These are phyloP conservation scores for Synergus laeviventris DNA, from an alignment of 2,888 invertebrate species.

Conservation along the genomic window DNA sequence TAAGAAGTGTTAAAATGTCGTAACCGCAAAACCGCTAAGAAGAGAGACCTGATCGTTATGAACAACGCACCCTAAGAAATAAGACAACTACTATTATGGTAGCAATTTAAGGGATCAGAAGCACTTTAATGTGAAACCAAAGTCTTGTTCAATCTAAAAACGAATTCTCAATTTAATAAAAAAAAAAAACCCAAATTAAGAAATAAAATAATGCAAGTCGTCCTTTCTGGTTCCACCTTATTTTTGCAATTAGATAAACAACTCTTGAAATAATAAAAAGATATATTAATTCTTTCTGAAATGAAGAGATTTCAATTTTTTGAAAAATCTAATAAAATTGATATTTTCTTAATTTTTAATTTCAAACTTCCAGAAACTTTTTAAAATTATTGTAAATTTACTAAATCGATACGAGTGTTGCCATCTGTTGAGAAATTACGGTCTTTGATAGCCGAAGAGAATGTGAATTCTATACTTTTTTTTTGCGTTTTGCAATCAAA, in stretches of 20 bases:
- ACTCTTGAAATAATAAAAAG: not conserved
- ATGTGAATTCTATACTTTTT: not conserved
- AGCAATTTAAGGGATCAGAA: not conserved
- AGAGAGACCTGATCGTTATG: conserved; percentile 7
- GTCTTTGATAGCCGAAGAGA: conserved; percentile 7
- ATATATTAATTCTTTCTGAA: not conserved
- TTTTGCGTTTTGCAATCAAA: not conserved
- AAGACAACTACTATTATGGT: not conserved
- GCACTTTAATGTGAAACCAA: not conserved
- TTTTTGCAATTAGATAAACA: no score
- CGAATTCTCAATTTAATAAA: not conserved
- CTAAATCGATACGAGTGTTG: not conserved
- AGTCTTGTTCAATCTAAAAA: not conserved
- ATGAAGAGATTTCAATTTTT: not conserved
- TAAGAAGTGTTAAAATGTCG: conserved; percentile 24
- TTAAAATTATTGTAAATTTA: not conserved
- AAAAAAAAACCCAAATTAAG: no score
- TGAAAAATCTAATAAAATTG: not conserved
- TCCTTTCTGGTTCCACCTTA: no score
- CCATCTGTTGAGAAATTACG: conserved; percentile 21
- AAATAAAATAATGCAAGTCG: no score
- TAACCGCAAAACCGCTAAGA: conserved; percentile 16
- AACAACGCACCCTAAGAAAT: not conserved
- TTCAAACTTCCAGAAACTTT: not conserved
- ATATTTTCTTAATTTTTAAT: not conserved